Base-by-base conservation (phyloP, 2,797 vertebrate species). In the Melanogrammus aeglefinus region DNA sequence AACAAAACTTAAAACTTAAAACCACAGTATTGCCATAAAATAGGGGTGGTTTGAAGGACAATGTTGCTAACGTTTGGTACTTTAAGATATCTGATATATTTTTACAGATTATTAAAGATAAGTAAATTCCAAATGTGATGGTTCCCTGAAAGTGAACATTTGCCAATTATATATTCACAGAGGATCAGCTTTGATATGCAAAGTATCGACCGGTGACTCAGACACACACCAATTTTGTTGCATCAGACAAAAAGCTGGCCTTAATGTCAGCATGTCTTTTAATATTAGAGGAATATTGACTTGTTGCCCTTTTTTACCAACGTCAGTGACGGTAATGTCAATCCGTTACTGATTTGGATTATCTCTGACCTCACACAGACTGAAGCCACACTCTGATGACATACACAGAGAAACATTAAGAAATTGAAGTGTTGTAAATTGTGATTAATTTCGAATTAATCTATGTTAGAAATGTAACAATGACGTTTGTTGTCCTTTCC, bases 191-290 rank as follows among this genome's bases (percentile, higher is more conserved):
- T n/a, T 63, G 57, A 63, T 63, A 6, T 63, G 57, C 6, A 29
- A 63, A 63, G 21, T 63, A 63, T 7, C 27, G 63, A 69, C 9
- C 24, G n/a, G 10, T 63, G 21, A 63, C n/a, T 27, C 24, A 69
- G 21, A 24, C 24, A 27, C 63, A 27, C 24, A 69, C 63, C 6
- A 63, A 63, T n/a, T n/a, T 6, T 9, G 21, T 63, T 63, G 21
- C 57, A n/a, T n/a, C 57, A 63, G 57, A 63, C 1, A 8, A 63
- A 24, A 63, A 7, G n/a, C 21, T 63, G 47, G 47, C 18, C 47
- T 63, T 63, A 63, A 63, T 63, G 57, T 24, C 57, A 63, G 57
- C 57, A 63, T 63, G 57, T n/a, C 57, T 57, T 57, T 63, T n/a
- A n/a, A 63, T 24, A 21, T 63, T 63, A 63, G 57, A 63, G 57